Base-by-base conservation (phyloP, 2,113 vertebrate species). In the Coreoperca whiteheadi region DNA sequence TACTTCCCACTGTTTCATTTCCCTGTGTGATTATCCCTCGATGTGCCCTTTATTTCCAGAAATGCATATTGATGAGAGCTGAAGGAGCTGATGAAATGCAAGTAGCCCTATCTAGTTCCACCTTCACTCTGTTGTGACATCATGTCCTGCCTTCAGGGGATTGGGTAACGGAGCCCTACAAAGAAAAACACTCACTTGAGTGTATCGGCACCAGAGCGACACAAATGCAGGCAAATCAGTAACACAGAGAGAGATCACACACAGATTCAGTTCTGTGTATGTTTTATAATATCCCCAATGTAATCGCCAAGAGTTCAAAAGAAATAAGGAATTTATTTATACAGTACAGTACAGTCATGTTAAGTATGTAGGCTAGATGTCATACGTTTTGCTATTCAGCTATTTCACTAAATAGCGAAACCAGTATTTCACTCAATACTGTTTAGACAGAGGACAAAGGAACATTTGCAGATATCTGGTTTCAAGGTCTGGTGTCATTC, bases 41-140 rank as follows among this genome's bases (percentile, higher is more conserved):
- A 2, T 21, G 0, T 64, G 14, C 39, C 14, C 5, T 70, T 48
- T 6, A 0, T 54, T 53, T 39, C 15, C n/a, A 74, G 30, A 43
- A 32, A 2, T 53, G 54, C 25, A 41, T 57, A 60, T 68, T 37
- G 15, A 67, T 16, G 21, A 34, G 15, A 37, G 57, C n/a, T 11
- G 25, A 7, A 75, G 56, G 18, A 79, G 65, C 7, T 18, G 0
- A 34, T 76, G 85, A 76, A 85, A 85, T 34, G 12, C 16, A 37
- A 85, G 66, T 41, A 39, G 64, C n/a, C 68, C 8, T 77, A 85
- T 89, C 84, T 32, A 16, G 11, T 87, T 89, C 46, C 79, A 74
- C 77, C 84, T 60, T 74, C 28, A 23, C 71, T 63, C 16, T 16
- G 43, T 61, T 0, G 8, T 91, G 79, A 87, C 74, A 66, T 89